A percentile compares a stretch with the other conserved stretches of the same genome.
Conservation (phyloP, 2,113 vertebrate species). For the Ancistrus triradiatus region DNA sequence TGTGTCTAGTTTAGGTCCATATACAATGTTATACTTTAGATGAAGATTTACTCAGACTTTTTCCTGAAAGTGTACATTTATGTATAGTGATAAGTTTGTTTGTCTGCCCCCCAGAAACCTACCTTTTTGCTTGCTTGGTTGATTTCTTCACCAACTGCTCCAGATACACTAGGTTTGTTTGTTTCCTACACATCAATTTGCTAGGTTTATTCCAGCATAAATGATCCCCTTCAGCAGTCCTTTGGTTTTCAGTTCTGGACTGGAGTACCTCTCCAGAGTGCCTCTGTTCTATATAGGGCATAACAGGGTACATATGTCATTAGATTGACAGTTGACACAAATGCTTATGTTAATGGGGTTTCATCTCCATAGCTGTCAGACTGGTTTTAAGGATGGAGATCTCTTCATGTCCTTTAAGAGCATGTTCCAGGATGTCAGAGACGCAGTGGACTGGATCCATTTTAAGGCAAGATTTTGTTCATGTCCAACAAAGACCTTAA, state of each 20-base stretch:
- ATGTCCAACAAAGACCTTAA: neutral
- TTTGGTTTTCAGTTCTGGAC: too few species aligned
- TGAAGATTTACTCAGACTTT: too few species aligned
- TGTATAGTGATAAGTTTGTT: neutral
- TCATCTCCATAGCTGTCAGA: slow-evolving; percentile 83
- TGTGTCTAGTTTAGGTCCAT: too few species aligned
- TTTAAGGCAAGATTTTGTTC: slow-evolving; percentile 79
- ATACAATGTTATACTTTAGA: too few species aligned
- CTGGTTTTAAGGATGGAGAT: slow-evolving; percentile 95
- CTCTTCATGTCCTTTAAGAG: slow-evolving; percentile 99
- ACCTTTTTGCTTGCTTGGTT: slow-evolving; percentile 94
- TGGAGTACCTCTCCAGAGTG: too few species aligned
- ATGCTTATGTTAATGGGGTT: too few species aligned
- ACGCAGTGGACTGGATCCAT: slow-evolving; percentile 98
- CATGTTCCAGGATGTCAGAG: slow-evolving; percentile 98
- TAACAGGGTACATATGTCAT: too few species aligned
- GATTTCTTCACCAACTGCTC: slow-evolving; percentile 98
- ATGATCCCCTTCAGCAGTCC: too few species aligned
- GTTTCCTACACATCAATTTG: too few species aligned
- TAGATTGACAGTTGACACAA: too few species aligned
- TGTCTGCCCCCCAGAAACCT: slow-evolving; percentile 79
- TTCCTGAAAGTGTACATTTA: neutral
- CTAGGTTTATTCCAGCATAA: too few species aligned
- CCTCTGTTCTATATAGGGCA: too few species aligned
- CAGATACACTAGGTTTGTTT: slow-evolving; percentile 87